Percentiles rank a stretch among this genome's conserved stretches.
Evolutionary conservation across 2,797 vertebrate genomes (phyloP).

Genomic region (Acomys russatus): DNA sequence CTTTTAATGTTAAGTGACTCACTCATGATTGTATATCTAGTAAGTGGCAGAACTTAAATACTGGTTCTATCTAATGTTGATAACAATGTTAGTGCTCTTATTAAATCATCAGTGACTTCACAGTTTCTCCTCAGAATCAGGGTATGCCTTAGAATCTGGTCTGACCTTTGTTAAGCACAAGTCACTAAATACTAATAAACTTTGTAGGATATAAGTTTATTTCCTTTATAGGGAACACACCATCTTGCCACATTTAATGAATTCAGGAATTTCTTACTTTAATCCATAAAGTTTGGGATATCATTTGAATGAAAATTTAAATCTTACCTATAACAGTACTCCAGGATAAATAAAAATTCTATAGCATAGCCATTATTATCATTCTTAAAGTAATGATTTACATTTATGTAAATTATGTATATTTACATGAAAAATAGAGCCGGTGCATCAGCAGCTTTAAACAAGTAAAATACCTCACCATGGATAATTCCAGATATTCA

Average conservation of each 20-base stretch:
- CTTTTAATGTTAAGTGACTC: slow-evolving; percentile 32
- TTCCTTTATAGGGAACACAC: slow-evolving; percentile 58
- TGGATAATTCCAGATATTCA: slow-evolving; percentile 13
- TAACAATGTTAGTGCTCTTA: not conserved
- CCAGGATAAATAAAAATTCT: slow-evolving; percentile 50
- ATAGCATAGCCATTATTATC: slow-evolving; percentile 50
- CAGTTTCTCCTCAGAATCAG: slow-evolving; percentile 44
- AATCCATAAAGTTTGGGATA: slow-evolving; percentile 54
- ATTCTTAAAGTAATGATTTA: slow-evolving; percentile 65
- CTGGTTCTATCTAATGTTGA: not conserved
- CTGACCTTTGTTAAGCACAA: slow-evolving; percentile 28
- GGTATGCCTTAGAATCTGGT: not conserved
- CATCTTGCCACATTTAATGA: slow-evolving; percentile 54
- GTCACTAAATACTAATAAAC: slow-evolving; percentile 42
- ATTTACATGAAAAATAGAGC: not conserved
- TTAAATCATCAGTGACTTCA: not conserved
- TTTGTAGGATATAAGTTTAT: slow-evolving; percentile 44
- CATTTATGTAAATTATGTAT: not conserved
- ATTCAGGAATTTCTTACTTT: slow-evolving; percentile 46
- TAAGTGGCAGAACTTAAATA: slow-evolving; percentile 28
- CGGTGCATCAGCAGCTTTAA: slow-evolving; percentile 14
- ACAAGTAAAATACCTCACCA: not conserved
- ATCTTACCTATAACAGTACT: not conserved
- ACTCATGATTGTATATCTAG: not conserved
- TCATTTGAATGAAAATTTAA: slow-evolving; percentile 61